Evolutionary conservation across 2,113 vertebrate genomes (phyloP), one percentile per base, ranked within the genome.

Genomic region (Chlorodrepanis virens): DNA sequence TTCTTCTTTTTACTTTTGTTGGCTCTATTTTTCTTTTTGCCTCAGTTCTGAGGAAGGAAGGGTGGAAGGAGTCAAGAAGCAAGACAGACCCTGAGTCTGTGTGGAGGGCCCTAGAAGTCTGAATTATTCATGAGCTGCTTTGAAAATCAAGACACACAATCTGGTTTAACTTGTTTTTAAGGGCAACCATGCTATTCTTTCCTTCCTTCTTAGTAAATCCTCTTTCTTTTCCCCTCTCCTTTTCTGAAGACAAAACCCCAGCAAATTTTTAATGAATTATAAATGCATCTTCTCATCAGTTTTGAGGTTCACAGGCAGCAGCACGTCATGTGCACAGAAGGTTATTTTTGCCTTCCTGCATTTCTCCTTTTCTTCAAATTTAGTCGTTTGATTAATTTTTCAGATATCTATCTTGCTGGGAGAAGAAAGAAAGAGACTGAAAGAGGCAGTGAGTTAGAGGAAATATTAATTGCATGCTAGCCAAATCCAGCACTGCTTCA

Each of bases 201-300:
- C 76, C 60, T 93, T 93, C 75, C 53, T 63, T 82, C 84, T 82
- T 63, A 91, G 84, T 74, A 71, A 76, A 54, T 50, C 75, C 47
- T 77, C 20, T 24, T 49, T 68, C 78, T 82, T 77, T 14, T 3
- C 6, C 13, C 60, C 47, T 25, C 15, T 33, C 12, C 47, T 96
- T 92, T 90, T 95, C 70, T 81, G 89, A 92, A 97, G 83, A 94
- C 88, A 92, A 91, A 96, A 97, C 89, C 39, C 59, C 57, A 82
- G 79, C 12, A 44, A 74, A 76, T 97, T 93, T 95, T 96, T 96
- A 97, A 97, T 98, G 96, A 95, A 97, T 98, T 94, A 97, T 97
- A 89, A 97, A 85, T 93, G 76, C 72, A 84, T 71, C 80, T 50
- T 95, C 91, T 93, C 57, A 20, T 78, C 63, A 45, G 49, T 95